Evolutionary conservation across 2,113 vertebrate genomes (phyloP), one percentile per base, ranked within the genome.

Genomic region (Mesoclemmys tuberculata): DNA sequence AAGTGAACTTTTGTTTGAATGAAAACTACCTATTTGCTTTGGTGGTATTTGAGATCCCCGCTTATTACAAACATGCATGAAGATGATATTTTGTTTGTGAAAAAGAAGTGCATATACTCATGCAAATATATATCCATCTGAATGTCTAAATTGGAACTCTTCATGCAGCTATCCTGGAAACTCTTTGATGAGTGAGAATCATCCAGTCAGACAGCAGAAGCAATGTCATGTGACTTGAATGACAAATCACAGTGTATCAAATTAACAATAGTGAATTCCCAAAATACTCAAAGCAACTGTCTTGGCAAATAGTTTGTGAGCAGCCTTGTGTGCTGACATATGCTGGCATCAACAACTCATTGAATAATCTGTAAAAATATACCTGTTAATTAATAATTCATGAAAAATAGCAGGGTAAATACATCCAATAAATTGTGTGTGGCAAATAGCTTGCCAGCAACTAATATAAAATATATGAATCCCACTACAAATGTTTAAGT

Each of bases 21-120:
- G 41, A 92, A 71, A 94, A 94, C 84, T 97, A 61, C 93, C 96
- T 95, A 86, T 95, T 97, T 77, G 26, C 44, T 44, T 97, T 97
- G 93, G 93, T 97, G 93, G 91, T 94, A 96, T 95, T 95, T 95
- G 94, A 95, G 75, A 29, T 90, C 93, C 90, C 13, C 14, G 4
- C 51, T 18, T 5, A 14, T 85, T 92, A 83, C 94, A 96, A 95
- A 94, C 90, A 96, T 95, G 96, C 90, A 94, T 97, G 94, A 95
- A 85, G 82, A 68, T 92, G 95, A 94, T 90, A 95, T 94, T 44
- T 46, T 27, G 74, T 16, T 12, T 97, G 93, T 97, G 95, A 82
- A 90, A 96, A 79, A 89, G 93, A 93, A 87, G 94, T 89, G 87
- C 52, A 12, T 94, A 91, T 51, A 49, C 1, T 79, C 88, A 93